Conservation (phyloP, 2,888 invertebrate species). For the Galeopsomyia nigrocyanea region DNA sequence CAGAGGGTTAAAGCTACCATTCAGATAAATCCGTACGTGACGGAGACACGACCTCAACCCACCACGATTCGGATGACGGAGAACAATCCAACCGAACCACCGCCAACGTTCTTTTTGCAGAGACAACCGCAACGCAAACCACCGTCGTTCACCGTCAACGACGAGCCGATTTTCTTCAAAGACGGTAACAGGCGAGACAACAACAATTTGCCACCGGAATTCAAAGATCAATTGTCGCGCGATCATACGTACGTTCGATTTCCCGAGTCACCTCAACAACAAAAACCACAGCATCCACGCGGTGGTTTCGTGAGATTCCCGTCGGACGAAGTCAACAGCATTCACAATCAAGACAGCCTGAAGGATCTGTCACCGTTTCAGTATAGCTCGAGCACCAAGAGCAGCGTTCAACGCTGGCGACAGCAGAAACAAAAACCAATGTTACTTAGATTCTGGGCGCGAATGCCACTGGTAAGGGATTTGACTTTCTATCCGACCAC, state of each 20-base stretch:
- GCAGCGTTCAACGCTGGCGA: conserved; percentile 33
- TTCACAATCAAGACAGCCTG: conserved; percentile 57
- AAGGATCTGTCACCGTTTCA: conserved; percentile 54
- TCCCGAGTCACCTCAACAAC: conserved; percentile 14
- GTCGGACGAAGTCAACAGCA: conserved; percentile 62
- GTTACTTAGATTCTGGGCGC: conserved; percentile 59
- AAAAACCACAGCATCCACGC: not conserved
- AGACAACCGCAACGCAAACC: conserved; percentile 1
- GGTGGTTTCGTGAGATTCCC: conserved; percentile 57
- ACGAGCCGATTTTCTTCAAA: conserved; percentile 32
- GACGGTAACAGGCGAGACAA: conserved; percentile 9
- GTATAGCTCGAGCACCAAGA: conserved; percentile 15
- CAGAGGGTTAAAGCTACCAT: conserved; percentile 6
- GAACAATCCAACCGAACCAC: conserved; percentile 45
- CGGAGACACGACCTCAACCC: conserved; percentile 44
- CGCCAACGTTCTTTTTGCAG: too few species aligned
- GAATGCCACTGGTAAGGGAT: conserved; percentile 60
- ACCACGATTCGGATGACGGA: conserved; percentile 49
- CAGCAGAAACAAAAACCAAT: conserved; percentile 56
- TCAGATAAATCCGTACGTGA: conserved; percentile 33
- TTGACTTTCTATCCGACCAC: conserved; percentile 53
- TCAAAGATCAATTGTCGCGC: conserved; percentile 42
- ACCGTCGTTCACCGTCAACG: conserved; percentile 7
- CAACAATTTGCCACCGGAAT: conserved; percentile 30
- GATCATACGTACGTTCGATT: conserved; percentile 19